Conservation (phyloP, 2,888 invertebrate species). For the Caenorhabditis angaria region DNA sequence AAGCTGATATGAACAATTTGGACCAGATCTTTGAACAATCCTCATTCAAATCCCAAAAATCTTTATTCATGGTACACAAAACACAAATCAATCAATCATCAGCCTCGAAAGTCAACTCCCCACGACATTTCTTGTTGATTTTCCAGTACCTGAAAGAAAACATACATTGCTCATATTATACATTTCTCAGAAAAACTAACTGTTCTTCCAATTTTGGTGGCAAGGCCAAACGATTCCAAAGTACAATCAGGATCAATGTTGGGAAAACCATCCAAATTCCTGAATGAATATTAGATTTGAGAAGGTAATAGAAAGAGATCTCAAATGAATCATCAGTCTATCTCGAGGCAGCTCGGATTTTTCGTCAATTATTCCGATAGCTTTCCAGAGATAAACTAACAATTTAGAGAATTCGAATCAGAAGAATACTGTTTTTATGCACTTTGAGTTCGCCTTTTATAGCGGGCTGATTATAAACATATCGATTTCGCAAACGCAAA, state of each 20-base stretch:
- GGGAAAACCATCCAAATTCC: conserved; percentile 38
- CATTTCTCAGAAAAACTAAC: not conserved
- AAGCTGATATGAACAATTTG: too few relatives aligned
- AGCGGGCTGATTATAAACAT: not conserved
- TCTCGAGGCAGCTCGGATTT: conserved; percentile 41
- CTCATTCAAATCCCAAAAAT: too few relatives aligned
- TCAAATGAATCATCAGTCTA: conserved; percentile 19
- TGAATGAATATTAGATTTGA: too few relatives aligned
- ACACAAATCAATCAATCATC: not conserved
- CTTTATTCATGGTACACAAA: too few relatives aligned
- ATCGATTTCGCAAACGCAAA: not conserved
- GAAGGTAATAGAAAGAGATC: too few relatives aligned
- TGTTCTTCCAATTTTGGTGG: conserved; percentile 31
- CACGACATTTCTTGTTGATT: not conserved
- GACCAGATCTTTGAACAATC: too few relatives aligned
- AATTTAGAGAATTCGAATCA: not conserved
- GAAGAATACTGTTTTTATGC: not conserved
- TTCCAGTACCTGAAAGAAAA: conserved; percentile 9
- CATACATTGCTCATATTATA: not conserved
- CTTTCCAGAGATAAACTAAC: conserved; percentile 28
- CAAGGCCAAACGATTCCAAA: conserved; percentile 40
- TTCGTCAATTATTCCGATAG: conserved; percentile 15
- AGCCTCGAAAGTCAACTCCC: not conserved
- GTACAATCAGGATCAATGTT: conserved; percentile 20
- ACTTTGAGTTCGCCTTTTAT: not conserved